Evolutionary conservation across 2,888 invertebrate species (phyloP).

Genomic region (Phlogophora meticulosa): DNA sequence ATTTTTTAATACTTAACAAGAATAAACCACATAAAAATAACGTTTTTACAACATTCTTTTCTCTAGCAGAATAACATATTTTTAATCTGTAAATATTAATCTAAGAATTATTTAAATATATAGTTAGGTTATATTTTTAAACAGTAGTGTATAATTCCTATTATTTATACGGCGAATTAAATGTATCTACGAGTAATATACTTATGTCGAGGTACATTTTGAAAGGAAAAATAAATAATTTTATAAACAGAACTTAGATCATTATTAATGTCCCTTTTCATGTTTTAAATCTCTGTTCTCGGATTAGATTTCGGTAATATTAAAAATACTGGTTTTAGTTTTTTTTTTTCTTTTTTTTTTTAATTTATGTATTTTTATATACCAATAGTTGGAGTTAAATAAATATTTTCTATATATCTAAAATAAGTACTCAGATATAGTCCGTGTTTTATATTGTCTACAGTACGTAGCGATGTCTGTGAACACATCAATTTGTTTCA

Average conservation of each 20-base stretch:
- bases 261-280: too few species aligned
- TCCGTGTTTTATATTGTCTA: background rate
- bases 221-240: constrained; percentile 43
- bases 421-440: too few species aligned
- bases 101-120: constrained; percentile 39
- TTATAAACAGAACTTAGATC: constrained; percentile 9
- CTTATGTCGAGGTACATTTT: constrained; percentile 27
- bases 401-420: too few species aligned
- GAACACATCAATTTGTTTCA: background rate
- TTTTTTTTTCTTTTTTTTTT: too few species aligned
- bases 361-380: too few species aligned
- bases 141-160: constrained; percentile 39
- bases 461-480: background rate
- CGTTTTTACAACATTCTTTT: too few species aligned
- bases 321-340: too few species aligned
- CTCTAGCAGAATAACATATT: constrained; percentile 33
- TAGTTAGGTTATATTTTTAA: constrained; percentile 27
- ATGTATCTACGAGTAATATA: constrained; percentile 30
- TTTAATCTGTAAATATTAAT: constrained; percentile 62
- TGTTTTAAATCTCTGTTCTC: too few species aligned
- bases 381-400: too few species aligned
- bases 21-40: constrained; percentile 22
- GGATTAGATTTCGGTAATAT: too few species aligned
- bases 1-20: background rate
- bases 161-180: constrained; percentile 48